These are phyloP conservation scores for Brenthis daphne DNA, from an alignment of 2,888 invertebrate genomes.

Conservation along the genomic window DNA sequence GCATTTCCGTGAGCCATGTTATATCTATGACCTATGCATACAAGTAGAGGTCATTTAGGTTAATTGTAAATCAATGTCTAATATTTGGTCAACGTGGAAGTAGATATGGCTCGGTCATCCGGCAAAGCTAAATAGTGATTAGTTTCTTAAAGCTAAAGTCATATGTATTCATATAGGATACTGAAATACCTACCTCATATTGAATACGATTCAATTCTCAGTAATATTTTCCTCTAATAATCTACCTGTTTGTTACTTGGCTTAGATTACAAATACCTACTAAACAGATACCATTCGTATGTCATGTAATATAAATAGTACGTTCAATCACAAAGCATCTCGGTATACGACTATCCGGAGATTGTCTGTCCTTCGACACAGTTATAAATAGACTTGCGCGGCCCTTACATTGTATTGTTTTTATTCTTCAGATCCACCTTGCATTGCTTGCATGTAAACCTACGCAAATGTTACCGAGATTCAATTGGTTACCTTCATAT, in stretches of 20 bases:
- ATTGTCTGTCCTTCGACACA: slow-evolving; percentile 73
- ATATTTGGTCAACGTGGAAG: background rate
- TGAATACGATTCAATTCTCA: too few relatives aligned
- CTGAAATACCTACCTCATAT: too few relatives aligned
- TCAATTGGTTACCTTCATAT: background rate
- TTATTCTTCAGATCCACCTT: slow-evolving; percentile 52
- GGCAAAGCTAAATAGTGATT: background rate
- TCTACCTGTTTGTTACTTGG: too few relatives aligned
- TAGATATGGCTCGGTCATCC: slow-evolving; percentile 14
- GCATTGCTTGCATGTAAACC: slow-evolving; percentile 42
- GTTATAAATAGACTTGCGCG: slow-evolving; percentile 65
- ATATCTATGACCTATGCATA: slow-evolving; percentile 10
- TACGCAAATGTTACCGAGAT: slow-evolving; percentile 12
- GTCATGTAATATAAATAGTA: slow-evolving; percentile 29
- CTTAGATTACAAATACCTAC: too few relatives aligned
- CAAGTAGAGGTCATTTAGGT: slow-evolving; percentile 8
- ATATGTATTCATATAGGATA: background rate
- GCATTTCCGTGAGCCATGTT: slow-evolving; percentile 18
- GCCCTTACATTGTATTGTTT: slow-evolving; percentile 58
- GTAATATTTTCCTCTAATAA: too few relatives aligned
- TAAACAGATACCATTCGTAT: slow-evolving; percentile 15
- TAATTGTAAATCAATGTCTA: slow-evolving; percentile 10
- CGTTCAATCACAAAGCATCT: slow-evolving; percentile 37
- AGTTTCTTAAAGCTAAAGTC: background rate
- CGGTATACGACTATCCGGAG: slow-evolving; percentile 46